phyloP scores from a whole-genome alignment of 2,797 vertebrate species.

The Phylloscopus collybita region DNA sequence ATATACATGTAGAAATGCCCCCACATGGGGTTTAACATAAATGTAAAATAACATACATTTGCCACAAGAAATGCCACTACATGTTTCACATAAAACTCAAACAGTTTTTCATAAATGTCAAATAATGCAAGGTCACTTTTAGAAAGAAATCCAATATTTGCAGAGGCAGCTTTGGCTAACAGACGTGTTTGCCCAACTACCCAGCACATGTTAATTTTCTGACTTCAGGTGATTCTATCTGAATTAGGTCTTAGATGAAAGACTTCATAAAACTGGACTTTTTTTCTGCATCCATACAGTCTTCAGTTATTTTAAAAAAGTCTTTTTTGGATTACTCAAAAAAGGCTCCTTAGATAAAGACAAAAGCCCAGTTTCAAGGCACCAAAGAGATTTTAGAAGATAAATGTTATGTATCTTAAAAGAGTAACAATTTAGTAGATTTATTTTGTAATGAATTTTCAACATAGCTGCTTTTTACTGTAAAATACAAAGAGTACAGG shows the following conservation, averaged over 20 bases:
- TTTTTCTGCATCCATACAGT: background rate
- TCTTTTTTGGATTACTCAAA: too few relatives aligned
- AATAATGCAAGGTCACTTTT: background rate
- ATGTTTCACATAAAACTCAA: background rate
- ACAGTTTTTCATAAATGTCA: background rate
- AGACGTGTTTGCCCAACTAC: background rate
- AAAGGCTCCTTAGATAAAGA: too few relatives aligned
- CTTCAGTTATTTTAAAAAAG: too few relatives aligned
- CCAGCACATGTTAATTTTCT: background rate
- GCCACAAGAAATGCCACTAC: background rate
- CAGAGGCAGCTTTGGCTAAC: background rate
- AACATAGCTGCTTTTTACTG: too few relatives aligned
- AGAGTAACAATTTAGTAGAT: too few relatives aligned
- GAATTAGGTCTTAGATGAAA: background rate
- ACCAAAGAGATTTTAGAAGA: too few relatives aligned
- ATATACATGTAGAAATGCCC: background rate
- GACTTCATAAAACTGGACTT: background rate
- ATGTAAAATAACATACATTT: background rate
- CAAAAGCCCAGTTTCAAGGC: too few relatives aligned
- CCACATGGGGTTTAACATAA: background rate
- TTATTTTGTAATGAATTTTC: too few relatives aligned
- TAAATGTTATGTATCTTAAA: too few relatives aligned
- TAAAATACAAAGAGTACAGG: too few relatives aligned
- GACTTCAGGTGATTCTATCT: background rate
- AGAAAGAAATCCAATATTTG: background rate